Conservation (phyloP, 2,797 vertebrate genomes). For the Myotis daubentonii region DNA sequence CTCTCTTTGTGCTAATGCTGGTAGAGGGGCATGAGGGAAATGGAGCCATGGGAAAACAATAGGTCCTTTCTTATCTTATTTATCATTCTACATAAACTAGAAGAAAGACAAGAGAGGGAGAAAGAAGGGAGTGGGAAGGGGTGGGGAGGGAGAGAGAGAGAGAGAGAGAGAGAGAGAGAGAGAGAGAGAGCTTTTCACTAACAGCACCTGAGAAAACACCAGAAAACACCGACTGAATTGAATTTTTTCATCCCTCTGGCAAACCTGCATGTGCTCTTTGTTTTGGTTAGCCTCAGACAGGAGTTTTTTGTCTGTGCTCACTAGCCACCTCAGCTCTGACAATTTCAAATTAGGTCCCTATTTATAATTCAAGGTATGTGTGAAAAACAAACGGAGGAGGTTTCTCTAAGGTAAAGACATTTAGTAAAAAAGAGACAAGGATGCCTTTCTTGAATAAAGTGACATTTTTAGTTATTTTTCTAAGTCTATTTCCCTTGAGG, state of each 20-base stretch:
- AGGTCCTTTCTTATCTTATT: background rate
- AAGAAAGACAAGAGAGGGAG: background rate
- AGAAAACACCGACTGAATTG: constrained; percentile 66
- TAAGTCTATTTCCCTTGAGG: constrained; percentile 37
- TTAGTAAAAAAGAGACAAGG: constrained; percentile 50
- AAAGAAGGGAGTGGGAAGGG: background rate
- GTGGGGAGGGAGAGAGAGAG: no score
- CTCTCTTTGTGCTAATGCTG: background rate
- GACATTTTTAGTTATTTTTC: background rate
- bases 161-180: no score
- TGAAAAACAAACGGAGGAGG: constrained; percentile 63
- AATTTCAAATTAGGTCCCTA: constrained; percentile 72
- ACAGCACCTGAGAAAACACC: constrained; percentile 71
- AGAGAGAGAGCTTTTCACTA: constrained; percentile 25
- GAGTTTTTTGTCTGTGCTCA: constrained; percentile 62
- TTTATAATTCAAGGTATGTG: constrained; percentile 69
- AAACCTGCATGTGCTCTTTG: constrained; percentile 63
- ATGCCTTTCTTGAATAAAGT: constrained; percentile 54
- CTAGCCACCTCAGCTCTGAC: constrained; percentile 36
- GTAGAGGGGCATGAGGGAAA: background rate
- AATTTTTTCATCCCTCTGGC: constrained; percentile 64
- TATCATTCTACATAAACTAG: background rate
- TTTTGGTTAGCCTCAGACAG: constrained; percentile 13
- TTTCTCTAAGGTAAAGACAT: background rate
- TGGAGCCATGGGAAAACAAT: background rate